phyloP scores from a whole-genome alignment of 2,888 invertebrate genomes.

The Mamestra brassicae region DNA sequence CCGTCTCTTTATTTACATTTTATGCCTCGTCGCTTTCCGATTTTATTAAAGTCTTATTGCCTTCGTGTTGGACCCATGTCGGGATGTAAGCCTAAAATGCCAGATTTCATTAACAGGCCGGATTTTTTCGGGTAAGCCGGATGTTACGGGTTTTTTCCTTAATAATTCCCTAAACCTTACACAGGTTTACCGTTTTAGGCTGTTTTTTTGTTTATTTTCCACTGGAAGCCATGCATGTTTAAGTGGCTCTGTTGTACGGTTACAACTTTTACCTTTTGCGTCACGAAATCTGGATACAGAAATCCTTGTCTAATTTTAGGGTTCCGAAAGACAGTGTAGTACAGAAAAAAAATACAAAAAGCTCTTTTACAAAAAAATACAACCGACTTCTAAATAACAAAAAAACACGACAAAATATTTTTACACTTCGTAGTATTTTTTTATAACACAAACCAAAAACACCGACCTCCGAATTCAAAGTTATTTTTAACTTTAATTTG shows the following conservation, averaged over 20 bases:
- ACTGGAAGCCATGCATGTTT: neutral
- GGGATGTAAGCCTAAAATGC: constrained; percentile 11
- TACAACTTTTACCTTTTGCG: neutral
- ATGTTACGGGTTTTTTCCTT: neutral
- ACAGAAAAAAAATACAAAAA: too few relatives aligned
- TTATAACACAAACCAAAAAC: too few relatives aligned
- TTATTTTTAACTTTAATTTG: too few relatives aligned
- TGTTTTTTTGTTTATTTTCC: neutral
- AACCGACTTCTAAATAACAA: too few relatives aligned
- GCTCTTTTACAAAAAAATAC: too few relatives aligned
- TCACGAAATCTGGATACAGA: neutral
- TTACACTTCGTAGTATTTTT: too few relatives aligned
- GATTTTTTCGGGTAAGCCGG: constrained; percentile 9
- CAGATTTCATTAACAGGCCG: constrained; percentile 17
- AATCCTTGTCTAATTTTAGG: neutral
- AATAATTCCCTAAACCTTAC: constrained; percentile 2
- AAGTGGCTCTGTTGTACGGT: neutral
- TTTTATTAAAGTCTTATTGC: constrained; percentile 7
- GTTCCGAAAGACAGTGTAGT: neutral
- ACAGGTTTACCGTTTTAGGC: neutral
- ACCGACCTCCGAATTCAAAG: too few relatives aligned
- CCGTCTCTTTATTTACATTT: constrained; percentile 4
- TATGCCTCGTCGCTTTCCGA: neutral
- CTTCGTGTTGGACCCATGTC: neutral
- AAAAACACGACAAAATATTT: too few relatives aligned